These are phyloP conservation scores for Lichenostomus cassidix DNA, from an alignment of 2,113 vertebrate species.

Conservation along the genomic window DNA sequence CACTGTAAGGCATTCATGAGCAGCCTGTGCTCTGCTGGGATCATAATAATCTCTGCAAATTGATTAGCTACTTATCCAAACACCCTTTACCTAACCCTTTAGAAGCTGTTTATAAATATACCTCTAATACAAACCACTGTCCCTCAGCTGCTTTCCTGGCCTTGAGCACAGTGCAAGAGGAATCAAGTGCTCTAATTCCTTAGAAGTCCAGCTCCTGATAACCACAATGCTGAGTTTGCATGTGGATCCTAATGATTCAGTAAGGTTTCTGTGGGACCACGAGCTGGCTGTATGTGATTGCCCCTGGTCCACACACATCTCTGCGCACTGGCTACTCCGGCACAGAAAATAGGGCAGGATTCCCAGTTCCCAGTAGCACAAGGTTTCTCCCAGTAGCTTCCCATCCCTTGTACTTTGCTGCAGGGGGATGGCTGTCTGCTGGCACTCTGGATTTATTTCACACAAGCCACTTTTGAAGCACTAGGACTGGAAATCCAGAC, in stretches of 20 bases:
- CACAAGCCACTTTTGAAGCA: not conserved
- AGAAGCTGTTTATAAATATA: not conserved
- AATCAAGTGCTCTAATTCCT: not conserved
- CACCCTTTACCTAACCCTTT: not conserved
- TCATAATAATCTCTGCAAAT: not conserved
- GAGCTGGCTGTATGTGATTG: not conserved
- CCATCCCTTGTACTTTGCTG: not conserved
- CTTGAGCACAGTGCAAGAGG: not conserved
- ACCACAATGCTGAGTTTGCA: not conserved
- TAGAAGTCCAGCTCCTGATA: not conserved
- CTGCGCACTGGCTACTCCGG: not conserved
- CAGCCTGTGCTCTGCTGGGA: not conserved
- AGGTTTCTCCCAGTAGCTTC: not conserved
- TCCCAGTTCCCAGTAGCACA: not conserved
- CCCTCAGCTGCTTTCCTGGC: slow-evolving; percentile 9
- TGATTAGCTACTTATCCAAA: slow-evolving; percentile 20
- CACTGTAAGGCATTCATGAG: not conserved
- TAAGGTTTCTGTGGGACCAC: not conserved
- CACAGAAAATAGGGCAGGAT: not conserved
- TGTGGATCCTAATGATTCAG: not conserved
- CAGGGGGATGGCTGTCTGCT: not conserved
- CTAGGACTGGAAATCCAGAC: not conserved
- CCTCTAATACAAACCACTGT: not conserved
- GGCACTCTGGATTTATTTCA: not conserved
- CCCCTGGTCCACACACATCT: fast-evolving